phyloP scores from a whole-genome alignment of 2,797 vertebrate genomes.

The Galaxias olidus region DNA sequence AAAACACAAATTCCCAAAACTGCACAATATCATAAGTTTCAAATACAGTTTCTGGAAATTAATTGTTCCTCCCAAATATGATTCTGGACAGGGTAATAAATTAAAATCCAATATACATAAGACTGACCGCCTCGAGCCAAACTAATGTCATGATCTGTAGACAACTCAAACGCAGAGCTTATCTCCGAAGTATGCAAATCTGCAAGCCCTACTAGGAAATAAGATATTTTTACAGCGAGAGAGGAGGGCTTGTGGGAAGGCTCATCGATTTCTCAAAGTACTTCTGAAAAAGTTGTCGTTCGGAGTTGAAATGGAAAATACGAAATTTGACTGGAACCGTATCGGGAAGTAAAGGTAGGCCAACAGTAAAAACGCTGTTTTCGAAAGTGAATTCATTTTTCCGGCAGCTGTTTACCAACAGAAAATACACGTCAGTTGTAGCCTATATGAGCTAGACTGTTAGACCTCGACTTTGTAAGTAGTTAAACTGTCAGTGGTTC shows the following conservation, averaged over 20 bases:
- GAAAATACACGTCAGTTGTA: background rate
- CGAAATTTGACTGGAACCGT: background rate
- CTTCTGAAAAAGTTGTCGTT: background rate
- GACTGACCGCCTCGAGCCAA: too few relatives aligned
- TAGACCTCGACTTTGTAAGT: background rate
- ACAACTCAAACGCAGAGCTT: slow-evolving; percentile 10
- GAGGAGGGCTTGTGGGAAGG: slow-evolving; percentile 37
- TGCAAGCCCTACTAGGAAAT: slow-evolving; percentile 8
- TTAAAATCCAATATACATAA: too few relatives aligned
- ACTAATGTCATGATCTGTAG: too few relatives aligned
- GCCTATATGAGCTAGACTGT: slow-evolving; percentile 41
- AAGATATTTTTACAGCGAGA: slow-evolving; percentile 33
- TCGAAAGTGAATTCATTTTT: background rate
- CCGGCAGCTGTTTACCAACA: too few relatives aligned
- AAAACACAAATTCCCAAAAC: too few relatives aligned
- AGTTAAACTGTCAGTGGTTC: background rate
- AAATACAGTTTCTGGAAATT: too few relatives aligned
- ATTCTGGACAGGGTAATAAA: too few relatives aligned
- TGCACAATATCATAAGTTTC: too few relatives aligned
- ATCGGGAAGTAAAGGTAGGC: slow-evolving; percentile 30
- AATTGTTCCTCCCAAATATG: too few relatives aligned
- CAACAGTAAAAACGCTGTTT: background rate
- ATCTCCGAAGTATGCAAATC: slow-evolving; percentile 50
- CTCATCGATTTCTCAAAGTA: background rate
- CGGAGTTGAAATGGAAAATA: slow-evolving; percentile 10